Evolutionary conservation across 2,888 invertebrate genomes (phyloP).

Genomic region (Laothoe populi): DNA sequence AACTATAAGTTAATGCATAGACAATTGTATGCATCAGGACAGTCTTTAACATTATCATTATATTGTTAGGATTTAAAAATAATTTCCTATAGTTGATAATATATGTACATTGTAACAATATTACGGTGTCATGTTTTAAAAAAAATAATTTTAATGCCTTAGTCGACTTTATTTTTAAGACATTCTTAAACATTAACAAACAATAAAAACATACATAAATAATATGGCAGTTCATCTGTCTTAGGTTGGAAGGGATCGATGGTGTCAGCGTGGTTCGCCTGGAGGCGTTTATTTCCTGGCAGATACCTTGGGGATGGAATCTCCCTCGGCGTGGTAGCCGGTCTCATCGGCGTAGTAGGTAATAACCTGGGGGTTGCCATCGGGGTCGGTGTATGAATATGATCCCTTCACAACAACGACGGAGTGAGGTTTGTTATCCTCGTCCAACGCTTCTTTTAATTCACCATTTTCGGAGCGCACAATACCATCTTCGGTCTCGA

Average conservation of each 20-base stretch:
- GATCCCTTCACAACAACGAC: constrained; percentile 86
- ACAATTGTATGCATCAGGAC: too few species aligned
- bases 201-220: not conserved
- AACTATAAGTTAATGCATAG: too few species aligned
- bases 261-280: not conserved
- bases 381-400: constrained; percentile 82
- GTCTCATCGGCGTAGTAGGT: constrained; percentile 86
- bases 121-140: too few species aligned
- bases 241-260: not conserved
- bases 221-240: not conserved
- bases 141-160: not conserved
- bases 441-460: constrained; percentile 68
- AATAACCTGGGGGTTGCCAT: constrained; percentile 80
- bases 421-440: constrained; percentile 83
- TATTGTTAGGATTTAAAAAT: too few species aligned
- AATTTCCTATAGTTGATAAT: too few species aligned
- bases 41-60: too few species aligned
- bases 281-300: constrained; percentile 44
- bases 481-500: constrained; percentile 85
- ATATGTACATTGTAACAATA: not conserved
- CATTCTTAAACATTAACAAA: not conserved
- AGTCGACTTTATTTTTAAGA: constrained; percentile 8
- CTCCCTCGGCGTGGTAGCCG: constrained; percentile 86
- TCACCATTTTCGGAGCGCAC: constrained; percentile 78
- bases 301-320: constrained; percentile 84